These are phyloP conservation scores for Acanthurus tractus DNA, from an alignment of 2,797 vertebrate species.

Conservation along the genomic window DNA sequence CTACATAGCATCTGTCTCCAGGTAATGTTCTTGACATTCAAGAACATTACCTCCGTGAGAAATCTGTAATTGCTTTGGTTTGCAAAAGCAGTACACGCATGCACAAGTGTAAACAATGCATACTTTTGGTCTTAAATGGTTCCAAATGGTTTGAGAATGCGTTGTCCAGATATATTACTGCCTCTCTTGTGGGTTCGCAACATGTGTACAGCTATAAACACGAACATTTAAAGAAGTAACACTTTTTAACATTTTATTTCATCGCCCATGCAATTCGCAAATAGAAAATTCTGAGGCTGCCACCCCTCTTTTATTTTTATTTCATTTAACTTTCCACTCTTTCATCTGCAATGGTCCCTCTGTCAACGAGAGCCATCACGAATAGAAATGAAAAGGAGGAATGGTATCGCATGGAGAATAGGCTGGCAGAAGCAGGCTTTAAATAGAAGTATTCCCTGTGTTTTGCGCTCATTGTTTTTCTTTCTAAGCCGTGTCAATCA, in stretches of 20 bases:
- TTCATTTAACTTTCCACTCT: constrained; percentile 27
- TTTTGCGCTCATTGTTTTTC: constrained; percentile 60
- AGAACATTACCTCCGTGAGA: constrained; percentile 3
- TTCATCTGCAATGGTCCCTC: constrained; percentile 39
- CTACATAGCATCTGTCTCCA: constrained; percentile 11
- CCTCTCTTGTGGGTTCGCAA: background rate
- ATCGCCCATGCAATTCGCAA: constrained; percentile 17
- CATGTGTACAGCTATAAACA: constrained; percentile 6
- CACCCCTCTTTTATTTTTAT: constrained; percentile 30
- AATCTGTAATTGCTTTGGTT: constrained; percentile 29
- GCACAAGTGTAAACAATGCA: constrained; percentile 13
- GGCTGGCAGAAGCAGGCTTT: constrained; percentile 47
- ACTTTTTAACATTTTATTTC: constrained; percentile 15
- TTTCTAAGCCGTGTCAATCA: constrained; percentile 57
- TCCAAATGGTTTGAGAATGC: constrained; percentile 53
- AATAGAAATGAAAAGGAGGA: constrained; percentile 58
- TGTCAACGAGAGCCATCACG: constrained; percentile 58
- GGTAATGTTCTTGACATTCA: constrained; percentile 20
- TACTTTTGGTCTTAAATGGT: constrained; percentile 39
- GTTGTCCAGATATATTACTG: constrained; percentile 20
- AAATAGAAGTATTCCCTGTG: constrained; percentile 63
- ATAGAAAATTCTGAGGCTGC: constrained; percentile 19
- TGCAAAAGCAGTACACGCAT: background rate
- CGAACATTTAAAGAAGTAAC: constrained; percentile 11
- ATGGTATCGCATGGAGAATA: constrained; percentile 31